Conservation (phyloP, 2,113 vertebrate genomes). For the Carassius carassius region DNA sequence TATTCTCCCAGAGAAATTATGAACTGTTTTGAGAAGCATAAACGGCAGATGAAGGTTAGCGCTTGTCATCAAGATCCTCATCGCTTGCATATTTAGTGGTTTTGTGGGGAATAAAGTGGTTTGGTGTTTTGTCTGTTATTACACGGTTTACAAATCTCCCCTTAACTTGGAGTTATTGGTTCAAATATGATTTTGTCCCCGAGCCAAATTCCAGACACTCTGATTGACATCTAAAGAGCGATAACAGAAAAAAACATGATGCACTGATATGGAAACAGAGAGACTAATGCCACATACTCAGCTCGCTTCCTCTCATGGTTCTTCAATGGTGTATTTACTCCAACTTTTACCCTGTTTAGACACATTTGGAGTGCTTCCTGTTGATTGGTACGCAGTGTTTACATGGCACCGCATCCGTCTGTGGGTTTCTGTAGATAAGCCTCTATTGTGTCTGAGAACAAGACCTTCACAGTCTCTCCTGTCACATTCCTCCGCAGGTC, state of each 20-base stretch:
- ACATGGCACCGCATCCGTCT: neutral
- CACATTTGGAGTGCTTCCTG: slow-evolving; percentile 3
- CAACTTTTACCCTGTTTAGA: neutral
- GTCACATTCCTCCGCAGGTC: slow-evolving; percentile 78
- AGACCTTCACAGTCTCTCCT: slow-evolving; percentile 37
- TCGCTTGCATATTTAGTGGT: neutral
- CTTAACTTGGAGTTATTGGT: neutral
- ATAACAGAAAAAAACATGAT: no score
- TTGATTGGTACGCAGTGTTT: slow-evolving; percentile 7
- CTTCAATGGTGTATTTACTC: neutral
- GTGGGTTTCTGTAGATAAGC: slow-evolving; percentile 40
- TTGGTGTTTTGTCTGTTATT: neutral
- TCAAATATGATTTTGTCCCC: neutral
- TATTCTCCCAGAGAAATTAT: neutral
- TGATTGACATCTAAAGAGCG: no score
- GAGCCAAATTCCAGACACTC: neutral
- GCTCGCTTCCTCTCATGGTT: neutral
- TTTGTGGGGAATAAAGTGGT: neutral
- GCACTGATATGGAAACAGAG: neutral
- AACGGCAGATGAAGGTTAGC: neutral
- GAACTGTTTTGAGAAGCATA: neutral
- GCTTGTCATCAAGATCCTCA: neutral
- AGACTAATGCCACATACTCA: neutral
- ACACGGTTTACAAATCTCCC: neutral
- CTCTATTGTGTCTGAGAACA: slow-evolving; percentile 56